Evolutionary conservation across 2,113 vertebrate species (phyloP), one percentile per base, ranked within the genome.

Genomic region (Plecotus auritus): DNA sequence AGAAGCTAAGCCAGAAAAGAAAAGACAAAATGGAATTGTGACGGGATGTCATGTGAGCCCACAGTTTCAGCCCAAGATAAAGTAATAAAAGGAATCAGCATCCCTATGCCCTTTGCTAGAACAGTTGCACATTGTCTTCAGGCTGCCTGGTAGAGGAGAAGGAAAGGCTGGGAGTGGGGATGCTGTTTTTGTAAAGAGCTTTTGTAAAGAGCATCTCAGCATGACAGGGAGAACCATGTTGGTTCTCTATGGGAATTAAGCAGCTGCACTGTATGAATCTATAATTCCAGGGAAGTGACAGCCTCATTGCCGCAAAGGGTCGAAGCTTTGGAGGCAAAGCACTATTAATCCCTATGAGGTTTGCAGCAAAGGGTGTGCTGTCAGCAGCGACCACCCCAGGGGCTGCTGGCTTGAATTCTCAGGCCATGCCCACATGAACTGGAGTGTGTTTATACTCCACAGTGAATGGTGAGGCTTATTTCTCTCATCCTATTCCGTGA

Each of bases 221-320:
- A n/a, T 84, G 90, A 92, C 72, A 54, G 49, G 66, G 85, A 95
- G 67, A 92, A 78, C 77, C 78, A 35, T 56, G 28, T 86, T 90
- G 88, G 88, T 85, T 95, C 77, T 85, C 94, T 90, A 37, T 84
- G 85, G 94, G 96, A 93, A 93, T 90, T 92, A 93, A 85, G 67
- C 90, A 95, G 88, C 85, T 94, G 85, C 92, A 85, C 69, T 86
- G 10, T 90, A 78, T 16, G 49, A 95, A 95, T 92, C 92, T 88
- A 47, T 95, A 92, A 97, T 96, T 95, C 81, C 81, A 94, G 64
- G 67, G 90, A 95, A 47, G 28, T 82, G 77, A 95, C 85, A 97
- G 88, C 77, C 82, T 95, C 77, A 51, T 51, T 90, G 85, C 66
- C 23, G 45, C 81, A 51, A 95, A 92, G 61, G 51, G 88, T 78